Evolutionary conservation across 1,140 invertebrate species (phyloP).

Genomic region (Orchestia grillus): DNA sequence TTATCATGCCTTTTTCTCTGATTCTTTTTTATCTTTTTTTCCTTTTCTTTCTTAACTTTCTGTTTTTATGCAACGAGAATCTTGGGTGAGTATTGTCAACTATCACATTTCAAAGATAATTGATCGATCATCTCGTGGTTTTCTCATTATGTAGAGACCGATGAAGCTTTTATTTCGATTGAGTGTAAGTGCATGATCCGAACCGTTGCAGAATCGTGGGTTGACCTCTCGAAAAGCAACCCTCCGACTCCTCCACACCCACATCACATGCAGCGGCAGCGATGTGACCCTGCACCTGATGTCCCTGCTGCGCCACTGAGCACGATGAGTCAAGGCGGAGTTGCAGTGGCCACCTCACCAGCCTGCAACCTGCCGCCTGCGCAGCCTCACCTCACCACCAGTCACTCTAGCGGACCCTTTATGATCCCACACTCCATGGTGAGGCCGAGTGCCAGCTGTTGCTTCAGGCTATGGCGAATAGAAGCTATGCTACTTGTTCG

Average conservation of each 20-base stretch:
- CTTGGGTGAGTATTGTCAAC: background rate
- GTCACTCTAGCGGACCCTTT: conserved; percentile 17
- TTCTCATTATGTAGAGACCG: background rate
- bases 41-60: too few relatives aligned
- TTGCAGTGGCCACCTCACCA: background rate
- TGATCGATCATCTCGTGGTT: background rate
- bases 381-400: conserved; percentile 1
- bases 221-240: conserved; percentile 75
- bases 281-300: background rate
- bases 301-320: background rate
- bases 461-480: too few relatives aligned
- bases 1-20: too few relatives aligned
- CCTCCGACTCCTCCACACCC: conserved; percentile 41
- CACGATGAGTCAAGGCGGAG: background rate
- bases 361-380: background rate
- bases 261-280: conserved; percentile 71
- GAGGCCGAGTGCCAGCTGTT: background rate
- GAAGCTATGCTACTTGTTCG: too few relatives aligned
- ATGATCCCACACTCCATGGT: conserved; percentile 22
- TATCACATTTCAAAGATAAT: background rate
- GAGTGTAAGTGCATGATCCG: background rate
- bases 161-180: background rate
- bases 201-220: conserved; percentile 84
- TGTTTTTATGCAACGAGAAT: too few relatives aligned
- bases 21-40: too few relatives aligned